These are phyloP conservation scores for Leptinotarsa undecemlineata DNA, from an alignment of 1,140 invertebrate genomes.

Conservation along the genomic window DNA sequence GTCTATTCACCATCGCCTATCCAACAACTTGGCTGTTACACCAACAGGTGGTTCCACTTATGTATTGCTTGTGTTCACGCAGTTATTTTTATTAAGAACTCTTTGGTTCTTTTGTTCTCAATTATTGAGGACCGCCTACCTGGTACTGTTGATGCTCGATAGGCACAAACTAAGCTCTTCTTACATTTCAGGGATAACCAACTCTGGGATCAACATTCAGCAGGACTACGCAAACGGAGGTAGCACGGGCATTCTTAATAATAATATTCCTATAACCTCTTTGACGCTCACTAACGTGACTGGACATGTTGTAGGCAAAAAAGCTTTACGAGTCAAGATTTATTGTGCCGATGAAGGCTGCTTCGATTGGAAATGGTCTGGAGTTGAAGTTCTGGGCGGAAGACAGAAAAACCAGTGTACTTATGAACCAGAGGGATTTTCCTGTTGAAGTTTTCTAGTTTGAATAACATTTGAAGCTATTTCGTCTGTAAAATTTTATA, in stretches of 20 bases:
- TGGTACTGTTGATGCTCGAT: too few relatives aligned
- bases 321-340: constrained; percentile 22
- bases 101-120: too few relatives aligned
- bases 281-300: constrained; percentile 16
- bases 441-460: not conserved
- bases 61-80: too few relatives aligned
- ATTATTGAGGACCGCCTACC: too few relatives aligned
- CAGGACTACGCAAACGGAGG: constrained; percentile 25
- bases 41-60: too few relatives aligned
- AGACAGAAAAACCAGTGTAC: constrained; percentile 3
- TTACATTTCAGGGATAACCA: constrained; percentile 22
- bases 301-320: constrained; percentile 3
- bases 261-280: constrained; percentile 25
- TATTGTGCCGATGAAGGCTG: constrained; percentile 21
- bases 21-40: too few relatives aligned
- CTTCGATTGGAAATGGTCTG: constrained; percentile 27
- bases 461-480: not conserved
- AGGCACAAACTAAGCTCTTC: too few relatives aligned
- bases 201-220: constrained; percentile 21
- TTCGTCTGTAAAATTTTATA: too few relatives aligned
- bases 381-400: not conserved
- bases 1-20: too few relatives aligned
- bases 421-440: constrained; percentile 17
- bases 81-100: too few relatives aligned
- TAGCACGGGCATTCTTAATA: constrained; percentile 9